Evolutionary conservation across 1,140 invertebrate species (phyloP).

Genomic region (Achroia grisella): DNA sequence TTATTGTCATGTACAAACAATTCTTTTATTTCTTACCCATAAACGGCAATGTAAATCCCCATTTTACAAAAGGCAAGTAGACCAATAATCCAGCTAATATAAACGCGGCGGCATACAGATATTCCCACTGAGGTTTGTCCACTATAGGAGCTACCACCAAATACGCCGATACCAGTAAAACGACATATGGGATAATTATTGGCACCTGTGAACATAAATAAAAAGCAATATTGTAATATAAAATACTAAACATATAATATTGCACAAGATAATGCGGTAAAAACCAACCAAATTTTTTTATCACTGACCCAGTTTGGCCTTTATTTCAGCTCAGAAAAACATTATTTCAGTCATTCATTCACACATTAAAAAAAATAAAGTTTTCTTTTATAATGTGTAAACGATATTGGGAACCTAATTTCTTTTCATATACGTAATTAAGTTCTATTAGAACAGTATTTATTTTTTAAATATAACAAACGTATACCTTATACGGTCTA

Average conservation of each 20-base stretch:
- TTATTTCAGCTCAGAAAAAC: too few relatives aligned
- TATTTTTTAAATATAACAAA: background rate
- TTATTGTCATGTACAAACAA: too few relatives aligned
- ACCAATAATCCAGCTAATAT: conserved; percentile 91
- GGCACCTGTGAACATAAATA: conserved; percentile 80
- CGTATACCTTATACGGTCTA: conserved; percentile 85
- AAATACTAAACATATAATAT: background rate
- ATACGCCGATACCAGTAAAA: conserved; percentile 91
- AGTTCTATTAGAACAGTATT: conserved; percentile 4
- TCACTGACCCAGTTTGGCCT: too few relatives aligned
- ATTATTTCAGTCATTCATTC: too few relatives aligned
- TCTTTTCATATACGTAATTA: too few relatives aligned
- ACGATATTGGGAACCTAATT: too few relatives aligned
- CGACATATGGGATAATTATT: conserved; percentile 91
- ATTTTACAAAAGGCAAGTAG: conserved; percentile 95
- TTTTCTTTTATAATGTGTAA: too few relatives aligned
- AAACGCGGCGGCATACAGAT: conserved; percentile 92
- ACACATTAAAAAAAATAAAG: too few relatives aligned
- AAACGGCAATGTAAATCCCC: conserved; percentile 85
- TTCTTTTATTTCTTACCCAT: conserved; percentile 89
- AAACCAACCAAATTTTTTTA: too few relatives aligned
- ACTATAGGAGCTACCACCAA: conserved; percentile 95
- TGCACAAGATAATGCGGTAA: too few relatives aligned
- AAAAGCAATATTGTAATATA: conserved; percentile 4
- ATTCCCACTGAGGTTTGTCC: conserved; percentile 91